Base-by-base conservation (phyloP, 2,113 vertebrate species). In the Mesitornis unicolor region DNA sequence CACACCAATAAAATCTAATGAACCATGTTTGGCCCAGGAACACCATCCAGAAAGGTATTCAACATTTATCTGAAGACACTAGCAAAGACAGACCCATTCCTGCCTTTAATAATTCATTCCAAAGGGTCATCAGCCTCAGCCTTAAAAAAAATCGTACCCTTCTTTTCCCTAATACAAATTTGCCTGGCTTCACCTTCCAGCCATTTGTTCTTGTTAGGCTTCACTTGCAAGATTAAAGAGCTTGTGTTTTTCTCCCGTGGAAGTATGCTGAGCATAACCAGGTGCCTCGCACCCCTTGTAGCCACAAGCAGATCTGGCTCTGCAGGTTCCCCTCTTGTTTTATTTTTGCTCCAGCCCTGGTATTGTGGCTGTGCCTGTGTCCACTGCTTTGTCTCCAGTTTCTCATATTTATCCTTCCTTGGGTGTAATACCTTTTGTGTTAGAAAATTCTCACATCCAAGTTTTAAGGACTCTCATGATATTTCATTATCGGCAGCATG, bases 161-260 rank as follows among this genome's bases (percentile, higher is more conserved):
- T 74, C 15, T 74, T 88, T 76, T 68, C 38, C 28, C 47, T 71
- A 10, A 75, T 11, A 75, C 4, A n/a, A 56, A 82, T 93, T 84
- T 91, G 14, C n/a, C 60, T 48, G 80, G 14, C 17, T 95, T 93
- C 54, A 29, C 54, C 68, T 94, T 59, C 68, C 51, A 47, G 64
- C 18, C 47, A 4, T 93, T 96, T 80, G 22, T 83, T 93, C 71
- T 67, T 48, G 42, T 84, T 70, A 78, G 54, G 43, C 43, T 87
- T 84, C 77, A 61, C 70, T 57, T 61, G 51, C 68, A 50, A 25
- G 45, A 54, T 77, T 68, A 53, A 42, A 85, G 16, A 89, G 13
- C 33, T 33, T 1, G 0, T 43, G 4, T 82, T 78, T 91, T 87
- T 35, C 1, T 5, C 31, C 50, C 3, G 0, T 33, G 54, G 3